Base-by-base conservation (phyloP, 2,797 vertebrate genomes). In the Hemitrygon akajei region DNA sequence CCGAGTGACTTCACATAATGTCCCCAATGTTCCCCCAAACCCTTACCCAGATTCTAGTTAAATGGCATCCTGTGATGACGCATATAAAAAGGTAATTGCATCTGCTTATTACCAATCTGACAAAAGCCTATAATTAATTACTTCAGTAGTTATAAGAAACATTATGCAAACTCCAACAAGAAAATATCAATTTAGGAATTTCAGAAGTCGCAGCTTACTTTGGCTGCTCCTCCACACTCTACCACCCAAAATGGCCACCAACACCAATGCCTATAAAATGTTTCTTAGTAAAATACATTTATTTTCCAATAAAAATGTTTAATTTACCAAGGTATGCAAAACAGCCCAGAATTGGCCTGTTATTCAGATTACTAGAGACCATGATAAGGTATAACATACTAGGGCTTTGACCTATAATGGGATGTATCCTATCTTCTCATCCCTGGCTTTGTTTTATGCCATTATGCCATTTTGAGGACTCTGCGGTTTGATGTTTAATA, bases 131-230 rank as follows among this genome's bases (percentile, higher is more conserved):
- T 60, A 63, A 86, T 86, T 86, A 63, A 86, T 60, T 27, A 86
- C 82, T 86, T 86, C 56, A 60, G 27, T 34, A 86, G 82, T 86
- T 86, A 60, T 86, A 60, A 47, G 56, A 58, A 86, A 86, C 58
- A 56, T 47, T 47, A 47, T 63, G n/a, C 25, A 86, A 86, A 60
- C 82, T 56, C 82, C 56, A 47, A 60, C 82, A 63, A 86, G 82
- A 86, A 86, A 86, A 86, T 86, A 86, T 86, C 58, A 86, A 86
- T 86, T 86, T 86, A 60, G 82, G 56, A 63, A 86, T 18, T 60
- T 86, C 56, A 86, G 58, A 16, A 27, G 58, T 86, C 56, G 25
- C 82, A n/a, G 56, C 58, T 63, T 58, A 86, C 12, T 14, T n/a
- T 63, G 82, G 58, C 80, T 82, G 80, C 37, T 82, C 9, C 58